Evolutionary conservation across 2,888 invertebrate genomes (phyloP), one percentile per base, ranked within the genome.

Genomic region (Ypsolopha sequella): DNA sequence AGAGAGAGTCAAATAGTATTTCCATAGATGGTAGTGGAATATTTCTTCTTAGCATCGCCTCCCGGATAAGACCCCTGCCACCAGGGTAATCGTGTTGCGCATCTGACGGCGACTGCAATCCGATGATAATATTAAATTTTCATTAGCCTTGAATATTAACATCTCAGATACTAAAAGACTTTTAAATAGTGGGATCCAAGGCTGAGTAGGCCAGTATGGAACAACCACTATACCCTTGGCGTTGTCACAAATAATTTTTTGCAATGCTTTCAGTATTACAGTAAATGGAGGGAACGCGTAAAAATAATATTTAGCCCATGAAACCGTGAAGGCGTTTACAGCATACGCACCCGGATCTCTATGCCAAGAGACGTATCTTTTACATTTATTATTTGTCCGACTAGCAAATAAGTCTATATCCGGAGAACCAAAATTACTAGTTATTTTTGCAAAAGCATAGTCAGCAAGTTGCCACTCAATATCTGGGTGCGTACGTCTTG

Each of bases 221-320:
- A 60, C 56, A 7, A 62, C 55, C 2, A 60, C 8, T 0, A 63
- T 59, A 0, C 60, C 60, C n/a, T 13, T 33, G 7, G 60, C 58
- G 33, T 54, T 53, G 13, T 63, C 61, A 3, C 11, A 11, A 11
- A 58, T 53, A 34, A 59, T 57, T 51, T 61, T 60, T 50, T 51
- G 24, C 6, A 60, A 24, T 1, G 51, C 39, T 54, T 57, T 60
- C 9, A 51, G 14, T 7, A 49, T 36, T 35, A 41, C 10, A 3
- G 50, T 43, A 49, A 61, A 57, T 7, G 60, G 59, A 1, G 61
- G 56, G 45, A 60, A 61, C 0, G 56, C 56, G 38, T 60, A 63
- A 44, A 61, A 61, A 11, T 41, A 56, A n/a, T 14, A 34, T 6
- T 11, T 0, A 1, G 45, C 33, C 62, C 63, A 63, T 10, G 33